Base-by-base conservation (phyloP, 2,797 vertebrate genomes). In the Fistularia commersonii region DNA sequence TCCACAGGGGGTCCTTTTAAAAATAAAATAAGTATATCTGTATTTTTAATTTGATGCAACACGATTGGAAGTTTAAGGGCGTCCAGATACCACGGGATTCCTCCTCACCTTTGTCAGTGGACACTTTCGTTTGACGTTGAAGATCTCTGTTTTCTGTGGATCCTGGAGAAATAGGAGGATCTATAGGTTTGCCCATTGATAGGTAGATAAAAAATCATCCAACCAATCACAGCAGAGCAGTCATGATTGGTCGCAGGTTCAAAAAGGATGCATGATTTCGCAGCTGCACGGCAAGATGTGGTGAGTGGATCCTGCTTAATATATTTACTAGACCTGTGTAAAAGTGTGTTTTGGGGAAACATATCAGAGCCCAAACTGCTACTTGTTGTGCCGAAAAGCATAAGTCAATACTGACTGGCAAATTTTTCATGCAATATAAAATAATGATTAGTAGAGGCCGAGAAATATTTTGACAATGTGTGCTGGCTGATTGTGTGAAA, bases 1-100 rank as follows among this genome's bases (percentile, higher is more conserved):
- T 74, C 64, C 42, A 91, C 73, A n/a, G 72, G 48, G 37, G 74
- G 72, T 1, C 64, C 91, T 87, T 32, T 11, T 11, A 15, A 32
- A 42, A 10, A 15, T 6, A 47, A 46, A 35, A 14, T 6, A 48
- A 12, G 34, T 6, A 12, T 6, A 34, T 8, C 12, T 23, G 2
- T 12, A 40, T 38, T 9, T 31, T 8, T 14, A 48, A 4, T 33
- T 44, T 11, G 32, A 10, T 32, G 15, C 14, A 32, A 2, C 8
- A 32, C 1, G 1, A 12, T 1, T 3, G 5, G 39, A 42, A 36
- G 9, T 23, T 23, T 23, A 23, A 23, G 23, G 23, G 23, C 4
- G 23, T 23, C 23, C 23, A 23, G 2, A 23, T 4, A 7, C 5
- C 1, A 2, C 9, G 7, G 34, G 1, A 3, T 12, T 8, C 39